Evolutionary conservation across 2,113 vertebrate genomes (phyloP), one percentile per base, ranked within the genome.

Genomic region (Eidolon helvum): DNA sequence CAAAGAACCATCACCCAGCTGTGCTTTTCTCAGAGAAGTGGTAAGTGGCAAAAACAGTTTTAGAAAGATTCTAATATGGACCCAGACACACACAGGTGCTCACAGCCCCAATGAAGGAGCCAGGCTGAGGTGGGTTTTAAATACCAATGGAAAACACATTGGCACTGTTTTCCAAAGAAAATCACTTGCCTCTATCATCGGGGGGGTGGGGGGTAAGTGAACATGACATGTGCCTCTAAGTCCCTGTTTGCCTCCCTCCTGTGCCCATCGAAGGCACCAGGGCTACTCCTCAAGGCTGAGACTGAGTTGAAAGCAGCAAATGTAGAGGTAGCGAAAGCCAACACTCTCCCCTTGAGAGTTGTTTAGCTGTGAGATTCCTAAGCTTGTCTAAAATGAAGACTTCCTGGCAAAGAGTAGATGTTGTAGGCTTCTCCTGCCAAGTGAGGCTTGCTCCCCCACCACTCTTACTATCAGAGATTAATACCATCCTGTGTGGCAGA

Each of bases 101-200:
- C 48, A 5, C 0, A 1, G n/a, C 15, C 55, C 18, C 0, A 2
- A 35, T 4, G 7, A 48, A 8, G 50, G 3, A 7, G 6, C 55
- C 33, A 59, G 55, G 75, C n/a, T 3, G 30, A 22, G 5, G 65
- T 6, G 38, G 55, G 19, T 9, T 68, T 59, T 40, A 40, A 1
- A 33, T 0, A 12, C 45, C 40, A 26, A 35, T 0, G 10, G 74
- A 35, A 86, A 61, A 33, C 26, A 53, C 0, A 0, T 33, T 2
- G 9, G 28, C 10, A 3, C 4, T 8, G 33, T 45, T 59, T 82
- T 19, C 43, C 1, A 10, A 48, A 18, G 78, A 65, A 79, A n/a
- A 53, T 11, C 24, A 48, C 35, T 18, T 21, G 57, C 68, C 57
- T 87, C 28, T 40, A 40, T 61, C 65, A 65, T 10, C 1, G 5